Evolutionary conservation across 1,140 invertebrate species (phyloP).

Genomic region (Drosophila tropicalis): DNA sequence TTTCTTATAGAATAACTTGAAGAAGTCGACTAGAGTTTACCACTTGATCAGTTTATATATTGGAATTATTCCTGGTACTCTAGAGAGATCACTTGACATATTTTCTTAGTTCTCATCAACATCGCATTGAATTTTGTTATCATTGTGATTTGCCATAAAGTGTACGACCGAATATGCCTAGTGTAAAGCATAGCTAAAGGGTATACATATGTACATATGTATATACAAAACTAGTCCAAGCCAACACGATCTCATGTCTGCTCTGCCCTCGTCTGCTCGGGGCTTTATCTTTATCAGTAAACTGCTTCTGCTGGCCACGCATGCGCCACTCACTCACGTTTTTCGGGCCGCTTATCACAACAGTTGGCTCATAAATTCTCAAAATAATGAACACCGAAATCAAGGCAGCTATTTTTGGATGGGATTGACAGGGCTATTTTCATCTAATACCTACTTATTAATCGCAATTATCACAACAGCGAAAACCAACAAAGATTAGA

Average conservation of each 20-base stretch:
- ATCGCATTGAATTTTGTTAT: too few relatives aligned
- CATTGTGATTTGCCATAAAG: neutral
- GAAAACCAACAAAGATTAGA: neutral
- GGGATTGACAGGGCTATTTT: neutral
- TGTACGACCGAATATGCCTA: too few relatives aligned
- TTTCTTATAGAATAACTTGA: neutral
- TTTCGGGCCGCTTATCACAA: neutral
- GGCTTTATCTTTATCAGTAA: neutral
- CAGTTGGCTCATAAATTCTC: neutral
- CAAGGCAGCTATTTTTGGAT: neutral
- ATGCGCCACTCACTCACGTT: slow-evolving; percentile 9
- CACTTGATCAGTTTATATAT: neutral
- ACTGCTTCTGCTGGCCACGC: neutral
- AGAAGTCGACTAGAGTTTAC: neutral
- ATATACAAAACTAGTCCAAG: neutral
- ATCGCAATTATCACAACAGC: slow-evolving; percentile 1
- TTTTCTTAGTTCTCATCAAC: neutral
- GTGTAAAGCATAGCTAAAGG: neutral
- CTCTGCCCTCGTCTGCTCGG: neutral
- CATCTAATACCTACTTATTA: neutral
- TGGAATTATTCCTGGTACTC: too few relatives aligned
- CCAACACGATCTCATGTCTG: neutral
- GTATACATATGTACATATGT: neutral
- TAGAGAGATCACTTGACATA: neutral
- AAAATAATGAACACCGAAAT: neutral